Evolutionary conservation across 2,797 vertebrate species (phyloP), one percentile per base, ranked within the genome.

Genomic region (Myripristis jacobus): DNA sequence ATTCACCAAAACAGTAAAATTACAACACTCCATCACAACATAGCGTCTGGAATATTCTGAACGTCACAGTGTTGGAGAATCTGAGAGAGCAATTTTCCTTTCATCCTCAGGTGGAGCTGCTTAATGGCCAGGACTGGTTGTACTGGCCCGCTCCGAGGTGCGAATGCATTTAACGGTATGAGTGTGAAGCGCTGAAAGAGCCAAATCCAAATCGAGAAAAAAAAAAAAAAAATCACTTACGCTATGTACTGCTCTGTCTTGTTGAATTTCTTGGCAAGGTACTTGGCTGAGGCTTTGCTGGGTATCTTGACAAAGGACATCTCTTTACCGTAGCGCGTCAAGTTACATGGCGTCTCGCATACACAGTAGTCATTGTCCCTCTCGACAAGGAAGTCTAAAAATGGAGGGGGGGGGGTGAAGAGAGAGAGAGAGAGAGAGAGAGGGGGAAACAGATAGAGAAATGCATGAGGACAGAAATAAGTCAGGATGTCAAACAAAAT

Each of bases 291-390:
- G 1, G 97, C 97, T 79, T 98, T 98, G 94, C 97, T 98, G 90
- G 97, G 97, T 70, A 98, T 98, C 91, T 96, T 98, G 66, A 98
- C 97, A 91, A 98, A 98, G 88, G 97, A 98, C 90, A 98, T 93
- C 92, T 98, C 97, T 92, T 98, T 98, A 50, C 95, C 95, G 0
- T 94, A 98, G 61, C 97, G 96, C 0, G 97, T 98, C 89, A 97
- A 79, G 74, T 98, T 98, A 93, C 97, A 98, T 1, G 97, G 97
- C 54, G 97, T 98, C 82, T 97, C 95, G 2, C 97, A 98, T 62
- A 97, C 92, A 21, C 97, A 98, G 90, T 96, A 98, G 67, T 97
- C 95, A 0, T 96, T 97, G 92, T 98, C 97, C 84, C 94, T 94
- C 91, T 98, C 97, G 57, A 98, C 96, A 75, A 98, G 94, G 85